A percentile compares a stretch with the other conserved stretches of the same genome.
phyloP scores from a whole-genome alignment of 1,140 invertebrate genomes.

The Meloidogyne exigua region DNA sequence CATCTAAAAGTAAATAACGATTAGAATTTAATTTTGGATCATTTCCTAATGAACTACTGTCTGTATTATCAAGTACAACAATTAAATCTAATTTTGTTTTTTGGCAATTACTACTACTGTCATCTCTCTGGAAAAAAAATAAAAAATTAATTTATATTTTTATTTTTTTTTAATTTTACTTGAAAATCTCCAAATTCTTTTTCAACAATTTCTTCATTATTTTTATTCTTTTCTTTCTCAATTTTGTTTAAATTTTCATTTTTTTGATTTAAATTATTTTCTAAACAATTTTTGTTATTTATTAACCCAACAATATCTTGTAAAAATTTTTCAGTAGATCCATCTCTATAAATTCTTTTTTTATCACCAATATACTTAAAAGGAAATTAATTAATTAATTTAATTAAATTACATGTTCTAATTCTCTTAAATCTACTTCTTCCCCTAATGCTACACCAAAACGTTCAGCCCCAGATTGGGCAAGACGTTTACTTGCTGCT shows the following conservation, averaged over 20 bases:
- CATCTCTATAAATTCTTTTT: slow-evolving; percentile 53
- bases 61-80: slow-evolving; percentile 48
- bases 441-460: slow-evolving; percentile 59
- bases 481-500: slow-evolving; percentile 36
- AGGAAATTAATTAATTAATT: neutral
- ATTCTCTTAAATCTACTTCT: slow-evolving; percentile 55
- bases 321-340: slow-evolving; percentile 51
- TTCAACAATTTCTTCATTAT: neutral
- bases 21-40: slow-evolving; percentile 51
- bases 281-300: slow-evolving; percentile 33
- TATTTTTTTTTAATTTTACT: neutral
- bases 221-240: slow-evolving; percentile 5
- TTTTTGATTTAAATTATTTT: neutral
- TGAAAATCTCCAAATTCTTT: slow-evolving; percentile 32
- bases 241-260: neutral
- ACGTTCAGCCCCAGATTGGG: slow-evolving; percentile 45
- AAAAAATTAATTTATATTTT: neutral
- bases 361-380: slow-evolving; percentile 47
- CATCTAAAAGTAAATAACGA: slow-evolving; percentile 54
- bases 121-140: slow-evolving; percentile 12
- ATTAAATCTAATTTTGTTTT: slow-evolving; percentile 50
- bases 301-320: slow-evolving; percentile 49
- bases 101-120: slow-evolving; percentile 24
- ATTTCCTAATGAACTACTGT: slow-evolving; percentile 26
- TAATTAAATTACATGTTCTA: slow-evolving; percentile 23